phyloP scores from a whole-genome alignment of 2,797 vertebrate genomes.

The Myotis findleyi region DNA sequence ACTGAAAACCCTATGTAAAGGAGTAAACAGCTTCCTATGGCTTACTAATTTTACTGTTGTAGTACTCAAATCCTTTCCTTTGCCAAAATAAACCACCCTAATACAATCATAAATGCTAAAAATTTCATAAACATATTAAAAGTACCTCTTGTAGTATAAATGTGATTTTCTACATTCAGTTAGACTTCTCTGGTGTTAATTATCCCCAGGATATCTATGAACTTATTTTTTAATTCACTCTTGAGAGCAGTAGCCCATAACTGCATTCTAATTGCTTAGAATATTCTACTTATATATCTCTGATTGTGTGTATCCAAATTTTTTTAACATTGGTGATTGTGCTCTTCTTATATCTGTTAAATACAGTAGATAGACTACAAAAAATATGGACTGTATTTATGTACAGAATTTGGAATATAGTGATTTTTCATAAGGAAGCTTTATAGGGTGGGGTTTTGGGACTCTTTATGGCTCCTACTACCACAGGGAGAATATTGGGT shows the following conservation, averaged over 20 bases:
- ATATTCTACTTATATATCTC: slow-evolving; percentile 18
- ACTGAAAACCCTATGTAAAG: slow-evolving; percentile 9
- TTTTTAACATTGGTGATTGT: background rate
- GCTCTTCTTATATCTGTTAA: background rate
- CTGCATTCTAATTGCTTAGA: slow-evolving; percentile 39
- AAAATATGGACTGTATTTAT: background rate
- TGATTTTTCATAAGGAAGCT: background rate
- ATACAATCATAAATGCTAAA: slow-evolving; percentile 54
- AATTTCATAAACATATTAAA: slow-evolving; percentile 61
- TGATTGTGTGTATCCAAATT: slow-evolving; percentile 8
- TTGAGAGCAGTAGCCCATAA: slow-evolving; percentile 13
- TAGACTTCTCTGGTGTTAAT: slow-evolving; percentile 59
- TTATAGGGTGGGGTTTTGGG: background rate
- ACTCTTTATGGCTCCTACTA: background rate
- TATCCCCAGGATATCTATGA: slow-evolving; percentile 54
- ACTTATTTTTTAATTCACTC: slow-evolving; percentile 68
- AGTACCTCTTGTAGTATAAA: slow-evolving; percentile 59
- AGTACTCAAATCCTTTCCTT: background rate
- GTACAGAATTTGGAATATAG: background rate
- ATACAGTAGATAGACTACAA: background rate
- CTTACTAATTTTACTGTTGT: slow-evolving; percentile 16
- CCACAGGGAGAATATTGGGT: background rate
- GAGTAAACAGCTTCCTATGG: slow-evolving; percentile 17
- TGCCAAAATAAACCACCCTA: slow-evolving; percentile 62
- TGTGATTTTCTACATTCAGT: slow-evolving; percentile 50